A percentile compares a stretch with the other conserved stretches of the same genome.
phyloP scores from a whole-genome alignment of 2,797 vertebrate species.

The Lutjanus campechanus region DNA sequence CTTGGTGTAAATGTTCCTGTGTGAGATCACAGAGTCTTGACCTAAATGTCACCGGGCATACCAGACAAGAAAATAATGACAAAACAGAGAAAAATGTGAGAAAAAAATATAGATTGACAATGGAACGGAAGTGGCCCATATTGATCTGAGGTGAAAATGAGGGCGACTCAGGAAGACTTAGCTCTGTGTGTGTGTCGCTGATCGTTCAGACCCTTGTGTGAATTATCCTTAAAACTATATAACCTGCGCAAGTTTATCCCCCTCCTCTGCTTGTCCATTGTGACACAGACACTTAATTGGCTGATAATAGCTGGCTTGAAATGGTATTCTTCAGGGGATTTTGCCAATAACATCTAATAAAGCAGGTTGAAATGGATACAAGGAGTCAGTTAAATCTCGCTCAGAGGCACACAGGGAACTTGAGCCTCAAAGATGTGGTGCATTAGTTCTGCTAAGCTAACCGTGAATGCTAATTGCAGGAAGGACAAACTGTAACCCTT shows the following conservation, averaged over 20 bases:
- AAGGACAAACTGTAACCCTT: constrained; percentile 87
- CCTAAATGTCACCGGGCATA: constrained; percentile 64
- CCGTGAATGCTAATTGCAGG: constrained; percentile 94
- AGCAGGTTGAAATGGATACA: constrained; percentile 83
- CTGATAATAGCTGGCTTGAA: constrained; percentile 53
- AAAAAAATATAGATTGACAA: constrained; percentile 11
- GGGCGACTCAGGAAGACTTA: background rate
- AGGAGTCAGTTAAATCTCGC: constrained; percentile 75
- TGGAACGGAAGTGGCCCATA: constrained; percentile 4
- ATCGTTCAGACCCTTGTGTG: background rate
- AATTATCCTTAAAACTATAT: constrained; percentile 13
- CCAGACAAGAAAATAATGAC: constrained; percentile 16
- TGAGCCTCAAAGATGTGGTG: constrained; percentile 91
- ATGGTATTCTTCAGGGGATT: constrained; percentile 67
- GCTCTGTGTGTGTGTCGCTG: constrained; percentile 2
- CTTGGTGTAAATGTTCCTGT: constrained; percentile 42
- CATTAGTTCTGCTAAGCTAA: constrained; percentile 96
- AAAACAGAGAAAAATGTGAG: constrained; percentile 25
- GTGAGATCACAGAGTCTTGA: constrained; percentile 72
- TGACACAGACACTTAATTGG: constrained; percentile 50
- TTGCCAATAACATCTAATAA: constrained; percentile 78
- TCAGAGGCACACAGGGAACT: constrained; percentile 84
- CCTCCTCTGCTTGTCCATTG: background rate
- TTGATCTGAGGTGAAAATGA: constrained; percentile 32
- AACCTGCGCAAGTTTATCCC: background rate